Evolutionary conservation across 1,140 invertebrate genomes (phyloP), one percentile per base, ranked within the genome.

Genomic region (Metopolophium dirhodum): DNA sequence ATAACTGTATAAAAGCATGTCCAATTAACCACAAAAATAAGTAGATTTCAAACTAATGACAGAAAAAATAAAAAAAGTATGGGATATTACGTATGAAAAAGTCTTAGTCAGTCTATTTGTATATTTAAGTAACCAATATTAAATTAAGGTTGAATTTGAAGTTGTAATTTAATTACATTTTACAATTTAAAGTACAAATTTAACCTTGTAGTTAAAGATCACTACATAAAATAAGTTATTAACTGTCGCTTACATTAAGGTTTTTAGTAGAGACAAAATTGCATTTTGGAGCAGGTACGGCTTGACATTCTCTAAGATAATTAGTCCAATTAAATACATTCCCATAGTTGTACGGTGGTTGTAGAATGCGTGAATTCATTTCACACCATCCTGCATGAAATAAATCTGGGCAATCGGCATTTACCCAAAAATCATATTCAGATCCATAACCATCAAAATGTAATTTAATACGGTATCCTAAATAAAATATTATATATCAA

Each of bases 321-420:
- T 96, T 95, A n/a, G 96, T 96, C 98, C 98, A 99, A 94, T 96
- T 97, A 95, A 99, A 99, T 87, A 95, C 96, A 30, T 95, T 91
- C 8, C 95, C 96, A 94, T 96, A 97, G 94, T 96, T 97, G 94
- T 97, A 97, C 0, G 98, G 98, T 9, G 97, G 97, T 94, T 97
- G 96, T 61, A 99, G 94, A 61, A 96, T 95, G 47, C 97, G 97
- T 7, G 96, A 96, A 94, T 97, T 98, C 95, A 97, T 97, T 94
- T 98, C 97, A 95, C 98, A 98, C 97, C 98, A 99, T n/a, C 98
- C 98, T 68, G 97, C 96, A 18, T 98, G 98, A 95, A 99, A 99
- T 61, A 99, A 98, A 95, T 98, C 97, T 94, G 97, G 96, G 2
- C 97, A 98, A 95, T 99, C 97, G 0, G 97, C 97, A 95, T 99